These are phyloP conservation scores for Silurus meridionalis DNA, from an alignment of 2,113 vertebrate species.

Conservation along the genomic window DNA sequence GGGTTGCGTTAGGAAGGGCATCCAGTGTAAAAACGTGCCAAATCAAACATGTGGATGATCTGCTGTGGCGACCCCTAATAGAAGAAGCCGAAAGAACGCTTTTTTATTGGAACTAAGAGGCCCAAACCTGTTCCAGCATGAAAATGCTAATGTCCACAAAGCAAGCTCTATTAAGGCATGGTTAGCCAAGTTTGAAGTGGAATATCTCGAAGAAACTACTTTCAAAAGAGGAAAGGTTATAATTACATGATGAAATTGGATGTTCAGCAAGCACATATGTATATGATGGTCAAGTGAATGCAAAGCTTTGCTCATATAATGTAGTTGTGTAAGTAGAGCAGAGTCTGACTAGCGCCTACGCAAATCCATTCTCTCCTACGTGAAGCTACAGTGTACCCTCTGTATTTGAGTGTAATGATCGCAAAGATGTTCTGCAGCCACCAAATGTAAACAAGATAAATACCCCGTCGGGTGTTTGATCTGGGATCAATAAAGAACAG, in stretches of 20 bases:
- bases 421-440: not conserved
- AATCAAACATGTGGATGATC: too few relatives aligned
- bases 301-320: not conserved
- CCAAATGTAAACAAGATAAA: slow-evolving; percentile 19
- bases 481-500: slow-evolving; percentile 9
- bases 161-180: too few relatives aligned
- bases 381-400: not conserved
- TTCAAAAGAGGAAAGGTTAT: not conserved
- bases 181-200: too few relatives aligned
- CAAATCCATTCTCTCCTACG: not conserved
- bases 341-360: not conserved
- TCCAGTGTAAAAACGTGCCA: too few relatives aligned
- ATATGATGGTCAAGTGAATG: not conserved
- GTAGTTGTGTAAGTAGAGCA: not conserved
- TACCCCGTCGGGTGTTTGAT: not conserved
- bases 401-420: not conserved
- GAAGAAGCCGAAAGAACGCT: too few relatives aligned
- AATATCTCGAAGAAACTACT: not conserved
- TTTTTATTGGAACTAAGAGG: too few relatives aligned
- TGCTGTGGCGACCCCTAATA: too few relatives aligned
- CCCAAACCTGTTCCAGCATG: too few relatives aligned
- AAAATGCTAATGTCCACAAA: too few relatives aligned
- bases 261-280: not conserved
- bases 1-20: too few relatives aligned
- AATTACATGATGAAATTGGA: not conserved